Evolutionary conservation across 2,113 vertebrate genomes (phyloP), one percentile per base, ranked within the genome.

Genomic region (Myxocyprinus asiaticus): DNA sequence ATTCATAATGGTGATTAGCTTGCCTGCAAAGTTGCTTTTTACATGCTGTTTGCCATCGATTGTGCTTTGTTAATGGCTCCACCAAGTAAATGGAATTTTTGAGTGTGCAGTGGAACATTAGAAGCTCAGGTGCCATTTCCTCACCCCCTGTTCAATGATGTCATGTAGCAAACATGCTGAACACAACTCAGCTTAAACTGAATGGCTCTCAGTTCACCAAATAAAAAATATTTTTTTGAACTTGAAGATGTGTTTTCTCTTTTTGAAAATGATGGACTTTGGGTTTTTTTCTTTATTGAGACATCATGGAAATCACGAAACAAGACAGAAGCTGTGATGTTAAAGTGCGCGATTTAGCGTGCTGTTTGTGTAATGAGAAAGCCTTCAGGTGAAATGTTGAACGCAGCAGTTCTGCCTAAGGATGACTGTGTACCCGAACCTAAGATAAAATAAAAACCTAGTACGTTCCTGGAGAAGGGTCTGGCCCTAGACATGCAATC

Each of bases 101-200:
- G 80, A 78, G 78, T 84, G 53, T 80, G 76, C 76, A 67, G 43
- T 82, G 76, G 76, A 83, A 85, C 76, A 75, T 64, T 67, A 79
- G 64, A 65, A 48, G 55, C 80, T 69, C 75, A 81, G 83, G 78
- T 86, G 72, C 33, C 12, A 44, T 15, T 22, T 71, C 42, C 70
- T 76, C 44, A 8, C 53, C 69, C 79, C 69, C 22, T 42, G 9
- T 53, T 67, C 45, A 72, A 66, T 85, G 70, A 83, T 71, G 76
- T 78, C 74, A 83, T 81, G 22, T 33, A 33, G 76, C 71, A 81
- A 81, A 33, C 75, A 79, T 76, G 51, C 53, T 45, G 15, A 78
- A 63, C n/a, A n/a, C 65, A 67, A 58, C 64, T 43, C 9, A 64
- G 56, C 14, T 67, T 58, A 44, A 51, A 42, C 48, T 55, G 10